phyloP scores from a whole-genome alignment of 2,888 invertebrate genomes.

The Subacronicta megacephala region DNA sequence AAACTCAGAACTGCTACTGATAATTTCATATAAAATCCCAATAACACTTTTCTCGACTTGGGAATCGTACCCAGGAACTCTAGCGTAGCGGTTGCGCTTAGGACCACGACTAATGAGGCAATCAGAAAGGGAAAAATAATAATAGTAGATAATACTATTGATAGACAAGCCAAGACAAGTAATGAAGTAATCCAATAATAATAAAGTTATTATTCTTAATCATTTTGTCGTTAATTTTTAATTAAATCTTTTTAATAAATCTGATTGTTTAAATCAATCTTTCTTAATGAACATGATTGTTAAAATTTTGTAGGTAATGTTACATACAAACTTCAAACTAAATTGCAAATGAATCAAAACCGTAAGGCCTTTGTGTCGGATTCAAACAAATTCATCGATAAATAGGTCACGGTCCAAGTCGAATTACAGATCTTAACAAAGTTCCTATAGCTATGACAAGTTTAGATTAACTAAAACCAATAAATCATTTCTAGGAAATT shows the following conservation, averaged over 20 bases:
- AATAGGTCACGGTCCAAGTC: too few species aligned
- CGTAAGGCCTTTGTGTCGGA: neutral
- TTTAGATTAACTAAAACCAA: too few species aligned
- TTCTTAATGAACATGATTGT: neutral
- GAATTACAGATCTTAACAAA: too few species aligned
- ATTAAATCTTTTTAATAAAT: neutral
- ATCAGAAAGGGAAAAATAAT: too few species aligned
- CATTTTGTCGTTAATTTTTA: neutral
- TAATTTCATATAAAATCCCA: too few species aligned
- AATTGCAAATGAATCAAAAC: neutral
- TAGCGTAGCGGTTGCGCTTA: too few species aligned
- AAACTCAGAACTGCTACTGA: too few species aligned
- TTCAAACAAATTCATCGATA: neutral
- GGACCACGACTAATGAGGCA: too few species aligned
- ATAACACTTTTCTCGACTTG: too few species aligned
- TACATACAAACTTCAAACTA: neutral
- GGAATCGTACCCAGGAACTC: too few species aligned
- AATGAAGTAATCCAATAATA: neutral
- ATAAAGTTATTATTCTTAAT: neutral
- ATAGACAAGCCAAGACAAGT: constrained; percentile 1
- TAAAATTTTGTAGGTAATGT: neutral
- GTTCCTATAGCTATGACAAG: too few species aligned
- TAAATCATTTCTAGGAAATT: too few species aligned
- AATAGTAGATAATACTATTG: neutral
- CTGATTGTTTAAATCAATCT: neutral